These are phyloP conservation scores for Nyctereutes procyonoides DNA, from an alignment of 2,113 vertebrate genomes.

Conservation along the genomic window DNA sequence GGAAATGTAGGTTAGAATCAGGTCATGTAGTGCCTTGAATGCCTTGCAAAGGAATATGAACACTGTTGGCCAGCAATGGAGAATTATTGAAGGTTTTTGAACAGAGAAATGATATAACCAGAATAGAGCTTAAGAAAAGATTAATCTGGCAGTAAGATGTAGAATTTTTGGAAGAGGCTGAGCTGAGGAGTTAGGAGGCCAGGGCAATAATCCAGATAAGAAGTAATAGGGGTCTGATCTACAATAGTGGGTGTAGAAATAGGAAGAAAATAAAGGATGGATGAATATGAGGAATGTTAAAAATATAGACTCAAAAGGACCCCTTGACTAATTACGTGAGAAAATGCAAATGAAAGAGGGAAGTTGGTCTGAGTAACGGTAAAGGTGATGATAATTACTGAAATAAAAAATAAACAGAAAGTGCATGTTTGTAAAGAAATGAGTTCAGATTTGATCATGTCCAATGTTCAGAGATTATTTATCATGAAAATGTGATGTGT, in stretches of 20 bases:
- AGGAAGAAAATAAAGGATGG: background rate
- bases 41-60: conserved; percentile 22
- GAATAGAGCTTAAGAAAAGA: conserved; percentile 62
- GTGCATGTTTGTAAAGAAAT: background rate
- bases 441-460: background rate
- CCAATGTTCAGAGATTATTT: background rate
- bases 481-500: background rate
- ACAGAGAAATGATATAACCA: conserved; percentile 62
- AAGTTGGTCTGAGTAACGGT: background rate
- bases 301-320: conserved; percentile 24
- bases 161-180: conserved; percentile 51
- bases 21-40: background rate
- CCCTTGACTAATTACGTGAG: background rate
- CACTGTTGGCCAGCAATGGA: background rate
- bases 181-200: conserved; percentile 13
- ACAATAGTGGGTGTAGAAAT: background rate
- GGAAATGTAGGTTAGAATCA: conserved; percentile 46
- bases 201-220: conserved; percentile 47
- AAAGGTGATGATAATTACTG: background rate
- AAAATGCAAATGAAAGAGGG: conserved; percentile 9
- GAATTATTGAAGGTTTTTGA: conserved; percentile 44
- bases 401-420: conserved; percentile 12
- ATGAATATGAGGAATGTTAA: background rate
- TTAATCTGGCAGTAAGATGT: conserved; percentile 52
- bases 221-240: conserved; percentile 33